Conservation (phyloP, 2,113 vertebrate species). For the Rhynchomys soricoides region DNA sequence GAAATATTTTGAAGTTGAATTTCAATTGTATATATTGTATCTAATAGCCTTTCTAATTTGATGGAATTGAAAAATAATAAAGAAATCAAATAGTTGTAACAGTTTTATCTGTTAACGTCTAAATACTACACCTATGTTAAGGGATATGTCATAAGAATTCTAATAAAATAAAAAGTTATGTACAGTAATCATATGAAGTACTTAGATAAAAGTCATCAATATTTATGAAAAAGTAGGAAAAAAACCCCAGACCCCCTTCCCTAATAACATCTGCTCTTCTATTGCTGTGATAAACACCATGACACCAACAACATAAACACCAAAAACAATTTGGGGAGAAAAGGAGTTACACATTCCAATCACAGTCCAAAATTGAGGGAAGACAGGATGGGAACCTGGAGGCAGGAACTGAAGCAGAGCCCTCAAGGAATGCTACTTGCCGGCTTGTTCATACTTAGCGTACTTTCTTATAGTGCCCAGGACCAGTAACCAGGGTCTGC, state of each 20-base stretch:
- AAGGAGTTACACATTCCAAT: neutral
- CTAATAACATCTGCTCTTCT: neutral
- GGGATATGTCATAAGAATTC: neutral
- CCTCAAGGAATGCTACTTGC: neutral
- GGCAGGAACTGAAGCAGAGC: neutral
- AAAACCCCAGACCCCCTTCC: neutral
- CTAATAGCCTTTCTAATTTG: conserved; percentile 9
- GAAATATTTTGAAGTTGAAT: conserved; percentile 24
- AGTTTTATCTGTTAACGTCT: neutral
- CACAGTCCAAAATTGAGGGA: neutral
- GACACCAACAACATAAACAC: too few species aligned
- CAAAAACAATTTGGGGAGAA: neutral
- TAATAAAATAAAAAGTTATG: conserved; percentile 38
- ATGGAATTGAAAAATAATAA: neutral
- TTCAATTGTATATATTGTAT: neutral
- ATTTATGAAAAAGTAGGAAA: neutral
- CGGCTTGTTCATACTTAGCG: neutral
- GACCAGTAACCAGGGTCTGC: neutral
- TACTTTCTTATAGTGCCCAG: neutral
- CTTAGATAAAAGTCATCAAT: neutral
- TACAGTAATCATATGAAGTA: neutral
- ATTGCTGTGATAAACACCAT: neutral
- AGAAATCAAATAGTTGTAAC: neutral
- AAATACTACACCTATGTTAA: conserved; percentile 9
- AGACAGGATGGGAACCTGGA: neutral